These are phyloP conservation scores for Vanacampus margaritifer DNA, from an alignment of 2,113 vertebrate species.

Conservation along the genomic window DNA sequence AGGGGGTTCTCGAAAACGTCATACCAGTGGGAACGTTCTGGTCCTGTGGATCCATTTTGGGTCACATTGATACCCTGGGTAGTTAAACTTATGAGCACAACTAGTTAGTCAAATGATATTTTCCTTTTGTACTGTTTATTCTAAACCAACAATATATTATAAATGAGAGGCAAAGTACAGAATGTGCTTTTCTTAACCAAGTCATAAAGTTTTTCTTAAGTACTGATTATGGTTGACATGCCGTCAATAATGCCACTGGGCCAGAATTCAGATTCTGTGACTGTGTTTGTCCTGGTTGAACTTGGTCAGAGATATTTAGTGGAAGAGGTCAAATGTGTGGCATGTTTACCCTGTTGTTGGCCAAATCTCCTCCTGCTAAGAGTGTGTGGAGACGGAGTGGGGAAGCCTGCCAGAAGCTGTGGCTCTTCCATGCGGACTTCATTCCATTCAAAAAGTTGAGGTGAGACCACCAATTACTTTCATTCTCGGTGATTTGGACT, in stretches of 20 bases:
- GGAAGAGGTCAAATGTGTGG: constrained; percentile 44
- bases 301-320: constrained; percentile 34
- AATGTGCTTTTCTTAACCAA: too few species aligned
- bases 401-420: constrained; percentile 42
- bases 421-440: constrained; percentile 45
- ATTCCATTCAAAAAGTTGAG: constrained; percentile 54
- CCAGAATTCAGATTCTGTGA: neutral
- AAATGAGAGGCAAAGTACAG: too few species aligned
- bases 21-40: constrained; percentile 45
- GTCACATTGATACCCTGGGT: constrained; percentile 34
- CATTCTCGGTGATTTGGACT: constrained; percentile 62
- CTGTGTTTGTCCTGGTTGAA: constrained; percentile 19
- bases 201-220: neutral
- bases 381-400: constrained; percentile 13
- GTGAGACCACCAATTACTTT: constrained; percentile 67
- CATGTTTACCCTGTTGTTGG: constrained; percentile 27
- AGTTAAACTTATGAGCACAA: too few species aligned
- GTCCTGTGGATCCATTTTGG: constrained; percentile 31
- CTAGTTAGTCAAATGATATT: too few species aligned
- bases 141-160: too few species aligned
- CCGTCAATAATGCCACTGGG: neutral
- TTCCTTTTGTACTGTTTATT: too few species aligned
- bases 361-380: constrained; percentile 40
- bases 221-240: neutral
- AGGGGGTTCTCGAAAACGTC: constrained; percentile 37